Conservation (phyloP, 2,888 invertebrate species). For the Calameuta idolon region DNA sequence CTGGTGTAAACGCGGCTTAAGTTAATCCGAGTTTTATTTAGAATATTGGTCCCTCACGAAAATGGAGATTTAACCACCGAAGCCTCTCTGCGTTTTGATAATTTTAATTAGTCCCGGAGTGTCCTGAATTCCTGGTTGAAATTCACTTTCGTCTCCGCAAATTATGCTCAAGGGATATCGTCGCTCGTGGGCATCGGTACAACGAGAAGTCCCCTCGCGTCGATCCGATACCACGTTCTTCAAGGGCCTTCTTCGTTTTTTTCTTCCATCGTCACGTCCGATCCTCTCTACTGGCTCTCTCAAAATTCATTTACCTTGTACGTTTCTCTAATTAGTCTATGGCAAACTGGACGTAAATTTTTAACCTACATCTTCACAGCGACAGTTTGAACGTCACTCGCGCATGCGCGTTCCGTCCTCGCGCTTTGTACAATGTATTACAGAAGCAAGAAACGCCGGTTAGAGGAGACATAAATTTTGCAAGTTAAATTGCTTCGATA, state of each 20-base stretch:
- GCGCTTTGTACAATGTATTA: neutral
- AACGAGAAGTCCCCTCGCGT: neutral
- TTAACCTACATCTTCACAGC: too few relatives aligned
- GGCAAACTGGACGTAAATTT: too few relatives aligned
- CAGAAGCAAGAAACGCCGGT: neutral
- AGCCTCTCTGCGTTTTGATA: neutral
- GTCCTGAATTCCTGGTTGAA: neutral
- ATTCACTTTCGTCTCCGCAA: neutral
- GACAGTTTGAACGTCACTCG: too few relatives aligned
- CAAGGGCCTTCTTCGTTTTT: too few relatives aligned
- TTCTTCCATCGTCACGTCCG: too few relatives aligned
- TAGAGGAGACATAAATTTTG: conserved; percentile 41
- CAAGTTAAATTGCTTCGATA: conserved; percentile 47
- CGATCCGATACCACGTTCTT: neutral
- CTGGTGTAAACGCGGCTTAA: neutral
- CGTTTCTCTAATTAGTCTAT: too few relatives aligned
- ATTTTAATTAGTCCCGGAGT: neutral
- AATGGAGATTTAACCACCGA: neutral
- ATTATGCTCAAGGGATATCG: neutral
- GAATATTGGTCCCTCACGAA: neutral
- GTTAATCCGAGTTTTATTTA: neutral
- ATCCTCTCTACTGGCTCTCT: too few relatives aligned
- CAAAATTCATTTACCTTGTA: too few relatives aligned
- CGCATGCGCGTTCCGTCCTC: too few relatives aligned
- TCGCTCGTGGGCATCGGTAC: neutral